A percentile compares a stretch with the other conserved stretches of the same genome.
Evolutionary conservation across 2,797 vertebrate genomes (phyloP).

Genomic region (Mico argentatus): DNA sequence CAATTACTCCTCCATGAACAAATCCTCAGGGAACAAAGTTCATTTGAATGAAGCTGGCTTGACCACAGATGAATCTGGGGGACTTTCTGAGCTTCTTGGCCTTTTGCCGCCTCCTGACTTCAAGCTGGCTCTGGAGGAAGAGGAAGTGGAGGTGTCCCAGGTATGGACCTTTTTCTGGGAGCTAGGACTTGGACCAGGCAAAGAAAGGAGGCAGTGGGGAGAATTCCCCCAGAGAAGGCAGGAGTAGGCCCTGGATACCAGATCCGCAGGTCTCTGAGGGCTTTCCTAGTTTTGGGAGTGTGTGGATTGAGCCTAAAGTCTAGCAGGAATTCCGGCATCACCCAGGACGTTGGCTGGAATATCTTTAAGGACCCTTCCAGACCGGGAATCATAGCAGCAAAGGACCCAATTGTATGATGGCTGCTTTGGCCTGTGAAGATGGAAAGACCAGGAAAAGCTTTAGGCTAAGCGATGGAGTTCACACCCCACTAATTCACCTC

Average conservation of each 20-base stretch:
- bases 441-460: not conserved
- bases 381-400: not conserved
- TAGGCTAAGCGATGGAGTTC: not conserved
- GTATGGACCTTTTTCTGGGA: conserved; percentile 23
- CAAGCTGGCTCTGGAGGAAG: not conserved
- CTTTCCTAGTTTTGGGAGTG: not conserved
- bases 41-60: conserved; percentile 51
- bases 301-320: not conserved
- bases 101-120: not conserved
- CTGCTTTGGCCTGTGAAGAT: not conserved
- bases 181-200: not conserved
- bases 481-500: not conserved
- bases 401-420: not conserved
- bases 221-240: not conserved
- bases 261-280: not conserved
- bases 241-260: not conserved
- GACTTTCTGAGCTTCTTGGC: not conserved
- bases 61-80: conserved; percentile 15
- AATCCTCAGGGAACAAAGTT: conserved; percentile 57
- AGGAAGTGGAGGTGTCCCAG: conserved; percentile 1
- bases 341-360: not conserved
- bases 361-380: not conserved
- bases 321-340: not conserved
- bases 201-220: not conserved
- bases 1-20: conserved; percentile 36